Conservation (phyloP, 2,797 vertebrate species). For the Amazona finschi region DNA sequence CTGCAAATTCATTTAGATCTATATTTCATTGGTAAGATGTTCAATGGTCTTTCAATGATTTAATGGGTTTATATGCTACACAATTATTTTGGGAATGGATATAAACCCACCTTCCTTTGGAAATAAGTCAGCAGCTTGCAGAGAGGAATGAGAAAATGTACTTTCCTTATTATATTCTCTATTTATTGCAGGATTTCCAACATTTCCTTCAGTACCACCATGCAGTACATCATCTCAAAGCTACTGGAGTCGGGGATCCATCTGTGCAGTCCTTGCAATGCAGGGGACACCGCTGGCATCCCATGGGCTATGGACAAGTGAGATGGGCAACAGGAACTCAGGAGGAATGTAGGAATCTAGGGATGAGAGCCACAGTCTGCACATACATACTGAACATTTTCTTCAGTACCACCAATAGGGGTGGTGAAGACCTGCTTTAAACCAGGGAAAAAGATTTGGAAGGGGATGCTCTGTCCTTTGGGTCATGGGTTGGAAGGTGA, state of each 20-base stretch:
- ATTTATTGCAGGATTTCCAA: background rate
- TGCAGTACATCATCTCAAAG: background rate
- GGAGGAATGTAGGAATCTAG: background rate
- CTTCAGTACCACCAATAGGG: background rate
- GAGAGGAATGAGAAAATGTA: background rate
- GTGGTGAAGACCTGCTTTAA: background rate
- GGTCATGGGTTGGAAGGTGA: background rate
- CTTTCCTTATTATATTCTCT: background rate
- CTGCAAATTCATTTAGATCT: background rate
- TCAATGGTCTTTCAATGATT: background rate
- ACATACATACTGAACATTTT: no score
- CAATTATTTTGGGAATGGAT: background rate
- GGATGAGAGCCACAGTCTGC: no score
- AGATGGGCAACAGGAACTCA: background rate
- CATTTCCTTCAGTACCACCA: background rate
- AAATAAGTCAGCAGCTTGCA: background rate
- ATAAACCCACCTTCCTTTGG: background rate
- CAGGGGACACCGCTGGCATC: background rate
- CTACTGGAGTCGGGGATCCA: background rate
- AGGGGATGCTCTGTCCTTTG: background rate
- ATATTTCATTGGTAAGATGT: background rate
- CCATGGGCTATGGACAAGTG: fast-evolving
- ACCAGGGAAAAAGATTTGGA: background rate
- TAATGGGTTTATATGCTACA: background rate
- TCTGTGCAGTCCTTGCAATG: background rate